Base-by-base conservation (phyloP, 2,888 invertebrate genomes). In the Andrena haemorrhoa region DNA sequence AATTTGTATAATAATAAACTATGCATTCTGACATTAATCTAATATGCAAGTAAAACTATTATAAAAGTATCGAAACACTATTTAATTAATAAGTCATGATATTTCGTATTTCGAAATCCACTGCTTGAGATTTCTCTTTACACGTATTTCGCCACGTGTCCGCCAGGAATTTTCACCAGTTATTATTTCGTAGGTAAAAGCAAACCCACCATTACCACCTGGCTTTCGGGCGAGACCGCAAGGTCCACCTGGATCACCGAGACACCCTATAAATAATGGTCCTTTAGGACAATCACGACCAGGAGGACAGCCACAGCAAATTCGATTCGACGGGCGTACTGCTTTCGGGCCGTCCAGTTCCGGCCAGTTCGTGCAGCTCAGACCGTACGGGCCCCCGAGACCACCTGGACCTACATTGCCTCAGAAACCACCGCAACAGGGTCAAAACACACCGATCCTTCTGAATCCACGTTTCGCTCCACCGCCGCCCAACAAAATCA, bases 221-320 rank as follows among this genome's bases (percentile, higher is more conserved):
- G 88, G 86, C 74, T 89, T 89, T 81, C 92, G 91, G 86, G 82
- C 84, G 58, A 82, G 91, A 84, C 88, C 91, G 53, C 92, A 89
- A 83, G 87, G 86, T 87, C 89, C 89, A 58, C 86, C 89, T 72
- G 87, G 86, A 31, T 83, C 86, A 53, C 89, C 89, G 10, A 88
- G 93, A 79, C 89, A 84, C 65, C 92, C 92, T 12, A 53, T 87
- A 77, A 90, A 91, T 84, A 92, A 92, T 88, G 90, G 89, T 78
- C 86, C 91, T 41, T n/a, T 85, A 70, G 89, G 79, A 93, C 95
- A 84, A 95, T 95, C 69, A 89, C 96, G 80, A 91, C 83, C 88
- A 51, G 95, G 95, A 95, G 96, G 93, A 95, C 96, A 4, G 95
- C 96, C 92, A 94, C 95, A 68, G 95, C 89, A 95, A 94, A 79